phyloP scores from a whole-genome alignment of 2,113 vertebrate species.

The Clarias gariepinus region DNA sequence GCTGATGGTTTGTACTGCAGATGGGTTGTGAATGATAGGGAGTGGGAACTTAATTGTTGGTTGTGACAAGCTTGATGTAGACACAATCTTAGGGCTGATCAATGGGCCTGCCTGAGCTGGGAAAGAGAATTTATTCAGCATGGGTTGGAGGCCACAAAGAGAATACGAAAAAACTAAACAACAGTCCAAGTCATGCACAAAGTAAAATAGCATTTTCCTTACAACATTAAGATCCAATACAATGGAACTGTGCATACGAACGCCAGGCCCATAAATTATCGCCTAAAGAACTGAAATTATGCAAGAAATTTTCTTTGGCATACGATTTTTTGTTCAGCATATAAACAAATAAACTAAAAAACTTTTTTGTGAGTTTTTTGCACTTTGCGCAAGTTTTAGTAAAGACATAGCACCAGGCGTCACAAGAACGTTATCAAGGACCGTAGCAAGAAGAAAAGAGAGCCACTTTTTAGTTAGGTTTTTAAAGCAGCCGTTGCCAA shows the following conservation, averaged over 20 bases:
- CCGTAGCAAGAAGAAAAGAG: no score
- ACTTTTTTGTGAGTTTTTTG: no score
- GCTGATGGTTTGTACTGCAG: constrained; percentile 46
- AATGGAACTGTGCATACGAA: not conserved
- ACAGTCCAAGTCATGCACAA: not conserved
- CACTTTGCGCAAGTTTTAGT: no score
- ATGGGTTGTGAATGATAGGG: constrained; percentile 75
- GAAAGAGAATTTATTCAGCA: not conserved
- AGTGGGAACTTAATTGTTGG: constrained; percentile 75
- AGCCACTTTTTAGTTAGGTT: no score
- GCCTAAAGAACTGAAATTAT: no score
- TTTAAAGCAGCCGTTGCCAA: no score
- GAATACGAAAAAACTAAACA: not conserved
- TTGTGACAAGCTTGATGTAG: constrained; percentile 53
- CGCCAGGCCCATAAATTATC: no score
- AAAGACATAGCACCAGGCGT: no score
- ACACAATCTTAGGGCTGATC: constrained; percentile 74
- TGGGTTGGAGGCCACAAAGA: not conserved
- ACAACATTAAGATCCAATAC: not conserved
- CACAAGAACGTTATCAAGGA: no score
- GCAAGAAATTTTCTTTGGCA: no score
- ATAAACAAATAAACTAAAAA: no score
- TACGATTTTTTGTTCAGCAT: no score
- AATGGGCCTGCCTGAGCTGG: constrained; percentile 79
- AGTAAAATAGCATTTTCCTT: not conserved